Base-by-base conservation (phyloP, 2,797 vertebrate species). In the Hydrolagus colliei region DNA sequence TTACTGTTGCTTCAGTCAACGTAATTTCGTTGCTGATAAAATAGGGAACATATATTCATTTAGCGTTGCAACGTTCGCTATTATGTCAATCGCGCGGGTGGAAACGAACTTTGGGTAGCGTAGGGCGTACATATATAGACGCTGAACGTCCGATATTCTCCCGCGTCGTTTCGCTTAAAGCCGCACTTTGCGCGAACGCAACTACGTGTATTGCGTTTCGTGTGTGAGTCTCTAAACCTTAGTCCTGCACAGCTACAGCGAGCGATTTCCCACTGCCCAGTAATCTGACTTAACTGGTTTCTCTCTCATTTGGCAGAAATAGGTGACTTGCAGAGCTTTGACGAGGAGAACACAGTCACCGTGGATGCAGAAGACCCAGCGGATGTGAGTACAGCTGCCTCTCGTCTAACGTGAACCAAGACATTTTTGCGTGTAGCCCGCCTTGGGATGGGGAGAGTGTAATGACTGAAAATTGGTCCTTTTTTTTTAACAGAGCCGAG, bases 321-420 rank as follows among this genome's bases (percentile, higher is more conserved):
- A 89, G 96, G 91, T 20, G 96, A 97, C 86, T 92, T 99, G 86
- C 95, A 96, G 88, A 94, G 96, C 87, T 95, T 95, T 0, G 95
- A 98, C 1, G 87, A 90, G 0, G 92, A 88, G 67, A 92, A 94
- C 82, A 91, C 93, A 2, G 88, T 94, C 63, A 92, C 93, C 0
- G 91, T 93, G 0, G 96, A 97, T 85, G 89, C 91, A 0, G 94
- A 96, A 0, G 93, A 92, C 4, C 71, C 87, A 68, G 91, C 89
- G 0, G 96, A 97, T 94, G 97, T 97, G 89, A 94, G 91, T 16
- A 87, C 65, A 0, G 68, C 16, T 12, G 9, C 35, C 10, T 76
- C 35, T 75, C 35, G 9, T 32, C 41, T 82, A 2, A 9, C 2
- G 10, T 67, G 1, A n/a, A 65, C 62, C 16, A 3, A 27, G 0